Conservation (phyloP, 2,797 vertebrate species). For the Danio albolineatus region DNA sequence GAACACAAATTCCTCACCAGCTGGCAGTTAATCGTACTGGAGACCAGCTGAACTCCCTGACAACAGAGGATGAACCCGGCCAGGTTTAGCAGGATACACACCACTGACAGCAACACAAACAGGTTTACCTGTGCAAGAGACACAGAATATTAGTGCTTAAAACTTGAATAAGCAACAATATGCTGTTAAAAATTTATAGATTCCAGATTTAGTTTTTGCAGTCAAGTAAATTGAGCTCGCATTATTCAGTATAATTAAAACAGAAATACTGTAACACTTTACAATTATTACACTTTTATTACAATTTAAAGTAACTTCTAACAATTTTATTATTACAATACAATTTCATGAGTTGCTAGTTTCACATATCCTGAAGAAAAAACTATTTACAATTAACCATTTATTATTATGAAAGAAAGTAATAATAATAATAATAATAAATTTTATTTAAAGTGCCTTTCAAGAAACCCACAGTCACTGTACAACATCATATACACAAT, state of each 20-base stretch:
- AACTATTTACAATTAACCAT: not conserved
- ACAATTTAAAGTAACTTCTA: not conserved
- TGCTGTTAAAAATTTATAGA: too few species aligned
- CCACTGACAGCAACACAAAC: conserved; percentile 85
- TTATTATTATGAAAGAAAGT: not conserved
- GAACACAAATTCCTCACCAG: conserved; percentile 79
- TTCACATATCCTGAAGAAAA: too few species aligned
- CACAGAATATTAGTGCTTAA: not conserved
- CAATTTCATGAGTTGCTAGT: too few species aligned
- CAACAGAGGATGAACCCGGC: conserved; percentile 87
- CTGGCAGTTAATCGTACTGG: conserved; percentile 82
- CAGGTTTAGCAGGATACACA: conserved; percentile 87
- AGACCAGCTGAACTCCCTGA: conserved; percentile 86
- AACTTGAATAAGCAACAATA: not conserved
- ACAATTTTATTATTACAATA: not conserved
- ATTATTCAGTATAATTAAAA: too few species aligned
- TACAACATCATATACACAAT: too few species aligned
- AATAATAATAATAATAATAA: too few species aligned
- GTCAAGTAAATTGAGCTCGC: too few species aligned
- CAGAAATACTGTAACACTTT: not conserved
- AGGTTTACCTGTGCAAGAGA: conserved; percentile 80
- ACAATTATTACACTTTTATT: too few species aligned
- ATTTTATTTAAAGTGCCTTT: too few species aligned
- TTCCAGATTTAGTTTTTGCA: too few species aligned
- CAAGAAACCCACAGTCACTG: too few species aligned